Evolutionary conservation across 2,888 invertebrate species (phyloP).

Genomic region (Gryllus longicercus): DNA sequence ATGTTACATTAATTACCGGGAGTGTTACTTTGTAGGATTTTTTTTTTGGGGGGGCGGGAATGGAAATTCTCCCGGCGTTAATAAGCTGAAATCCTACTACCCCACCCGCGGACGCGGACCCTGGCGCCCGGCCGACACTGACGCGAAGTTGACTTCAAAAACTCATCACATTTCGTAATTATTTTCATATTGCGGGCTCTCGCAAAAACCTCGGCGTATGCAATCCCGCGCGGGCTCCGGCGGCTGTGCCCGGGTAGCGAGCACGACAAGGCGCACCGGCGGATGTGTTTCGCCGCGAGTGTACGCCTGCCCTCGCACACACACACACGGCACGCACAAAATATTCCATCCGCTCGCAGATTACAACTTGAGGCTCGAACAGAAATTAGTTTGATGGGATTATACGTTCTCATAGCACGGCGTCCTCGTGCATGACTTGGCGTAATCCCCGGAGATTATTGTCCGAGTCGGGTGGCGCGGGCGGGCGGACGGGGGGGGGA

Average conservation of each 20-base stretch:
- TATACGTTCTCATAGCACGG: slow-evolving; percentile 9
- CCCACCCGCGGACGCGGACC: neutral
- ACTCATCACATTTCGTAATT: slow-evolving; percentile 17
- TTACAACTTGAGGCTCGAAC: slow-evolving; percentile 17
- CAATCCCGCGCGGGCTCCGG: neutral
- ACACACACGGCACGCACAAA: neutral
- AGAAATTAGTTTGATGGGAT: slow-evolving; percentile 17
- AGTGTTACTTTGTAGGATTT: neutral
- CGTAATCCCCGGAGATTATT: slow-evolving; percentile 17
- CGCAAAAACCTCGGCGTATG: neutral
- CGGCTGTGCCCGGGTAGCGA: no score
- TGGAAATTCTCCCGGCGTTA: neutral
- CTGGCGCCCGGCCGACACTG: neutral
- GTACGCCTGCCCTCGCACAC: neutral
- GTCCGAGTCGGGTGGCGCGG: neutral
- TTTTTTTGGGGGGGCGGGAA: neutral
- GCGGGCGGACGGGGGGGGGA: no score
- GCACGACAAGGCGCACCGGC: no score
- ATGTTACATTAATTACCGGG: slow-evolving; percentile 7
- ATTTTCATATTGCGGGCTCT: slow-evolving; percentile 8
- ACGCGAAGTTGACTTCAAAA: neutral
- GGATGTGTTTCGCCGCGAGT: no score
- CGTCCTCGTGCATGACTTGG: neutral
- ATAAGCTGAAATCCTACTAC: neutral
- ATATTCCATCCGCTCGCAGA: slow-evolving; percentile 1